Base-by-base conservation (phyloP, 2,888 invertebrate species). In the Oscheius sp. region DNA sequence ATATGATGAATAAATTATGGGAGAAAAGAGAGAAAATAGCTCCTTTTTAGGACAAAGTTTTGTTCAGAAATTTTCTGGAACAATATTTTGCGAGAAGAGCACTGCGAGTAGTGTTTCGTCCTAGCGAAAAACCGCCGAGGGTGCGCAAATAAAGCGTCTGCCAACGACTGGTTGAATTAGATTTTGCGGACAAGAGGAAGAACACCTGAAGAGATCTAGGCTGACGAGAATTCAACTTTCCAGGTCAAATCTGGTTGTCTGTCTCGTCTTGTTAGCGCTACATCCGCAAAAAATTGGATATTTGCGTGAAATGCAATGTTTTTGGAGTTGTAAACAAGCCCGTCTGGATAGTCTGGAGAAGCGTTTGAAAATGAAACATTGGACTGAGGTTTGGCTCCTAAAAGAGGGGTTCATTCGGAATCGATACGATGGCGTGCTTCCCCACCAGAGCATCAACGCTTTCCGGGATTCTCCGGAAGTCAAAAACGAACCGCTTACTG, bases 331-430 rank as follows among this genome's bases (percentile, higher is more conserved):
- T 29, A 61, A 6, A 5, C 12, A 15, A 27, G 27, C 45, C 25
- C 27, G 29, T 15, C 29, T 45, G n/a, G 29, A 45, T n/a, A 45
- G 6, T 42, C n/a, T 42, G 15, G 25, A 42, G 42, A 29, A 61
- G 29, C 45, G 27, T 33, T 34, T 55, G 55, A 45, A 61, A 58
- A n/a, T n/a, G 61, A 61, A 61, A 61, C 61, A 61, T 61, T 61
- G 42, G 61, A 61, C 61, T 61, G 61, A 61, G 61, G 61, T 61
- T 61, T 61, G 61, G 61, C 61, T 61, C 31, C 61, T 61, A 42
- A 61, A 55, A 61, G 61, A 39, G 58, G 42, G 31, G 61, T 42
- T 61, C 61, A 61, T 61, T 45, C 45, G 45, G 61, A 61, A 61
- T 61, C 61, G 61, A 61, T 61, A 61, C 61, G 61, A 61, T 61